Conservation (phyloP, 2,113 vertebrate genomes). For the Cynoglossus semilaevis region DNA sequence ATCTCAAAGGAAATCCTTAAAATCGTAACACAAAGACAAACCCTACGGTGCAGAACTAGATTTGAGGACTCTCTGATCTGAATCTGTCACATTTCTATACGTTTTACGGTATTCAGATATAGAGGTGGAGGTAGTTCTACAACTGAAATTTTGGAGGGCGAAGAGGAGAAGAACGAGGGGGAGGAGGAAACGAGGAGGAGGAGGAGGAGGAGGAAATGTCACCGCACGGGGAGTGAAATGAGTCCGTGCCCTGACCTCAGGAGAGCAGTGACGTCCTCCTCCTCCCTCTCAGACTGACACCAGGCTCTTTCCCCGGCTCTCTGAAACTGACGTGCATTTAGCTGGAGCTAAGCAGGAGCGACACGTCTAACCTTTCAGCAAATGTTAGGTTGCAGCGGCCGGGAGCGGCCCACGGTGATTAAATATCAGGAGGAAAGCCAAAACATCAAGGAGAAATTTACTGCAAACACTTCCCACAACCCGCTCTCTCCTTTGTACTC, state of each 20-base stretch:
- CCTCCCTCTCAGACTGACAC: slow-evolving; percentile 36
- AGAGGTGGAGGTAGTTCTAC: too few relatives aligned
- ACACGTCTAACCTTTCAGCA: slow-evolving; percentile 61
- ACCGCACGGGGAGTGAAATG: slow-evolving; percentile 7
- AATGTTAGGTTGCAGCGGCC: slow-evolving; percentile 47
- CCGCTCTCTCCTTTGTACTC: not conserved
- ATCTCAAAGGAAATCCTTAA: too few relatives aligned
- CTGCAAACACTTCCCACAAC: slow-evolving; percentile 23
- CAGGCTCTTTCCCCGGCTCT: slow-evolving; percentile 26
- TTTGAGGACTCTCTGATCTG: too few relatives aligned
- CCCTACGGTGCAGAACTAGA: too few relatives aligned
- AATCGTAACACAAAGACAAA: too few relatives aligned
- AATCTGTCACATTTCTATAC: too few relatives aligned
- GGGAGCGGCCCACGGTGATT: slow-evolving; percentile 38
- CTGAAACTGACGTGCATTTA: slow-evolving; percentile 45
- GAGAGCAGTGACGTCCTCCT: slow-evolving; percentile 22
- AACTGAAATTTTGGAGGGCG: too few relatives aligned
- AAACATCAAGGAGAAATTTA: slow-evolving; percentile 12
- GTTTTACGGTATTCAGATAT: too few relatives aligned
- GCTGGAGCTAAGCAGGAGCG: slow-evolving; percentile 43
- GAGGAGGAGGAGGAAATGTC: slow-evolving; percentile 14
- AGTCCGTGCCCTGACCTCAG: slow-evolving; percentile 16
- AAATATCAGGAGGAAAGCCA: slow-evolving; percentile 28
- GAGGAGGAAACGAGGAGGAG: not conserved
- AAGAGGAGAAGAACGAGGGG: not conserved